Percentiles rank a stretch among this genome's conserved stretches.
Evolutionary conservation across 2,113 vertebrate species (phyloP).

Genomic region (Tonatia bakeri): DNA sequence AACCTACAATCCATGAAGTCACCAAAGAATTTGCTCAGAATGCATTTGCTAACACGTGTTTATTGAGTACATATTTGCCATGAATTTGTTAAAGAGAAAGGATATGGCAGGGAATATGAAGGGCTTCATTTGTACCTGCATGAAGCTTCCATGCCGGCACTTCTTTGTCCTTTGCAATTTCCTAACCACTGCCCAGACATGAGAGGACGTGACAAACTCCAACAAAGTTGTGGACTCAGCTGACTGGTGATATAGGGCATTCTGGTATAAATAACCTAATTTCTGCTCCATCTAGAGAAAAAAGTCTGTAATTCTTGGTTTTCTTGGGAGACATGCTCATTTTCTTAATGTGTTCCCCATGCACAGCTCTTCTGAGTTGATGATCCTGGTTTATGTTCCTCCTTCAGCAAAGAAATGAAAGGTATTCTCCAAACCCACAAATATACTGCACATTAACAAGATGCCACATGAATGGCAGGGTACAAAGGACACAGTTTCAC

Average conservation of each 20-base stretch:
- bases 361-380: background rate
- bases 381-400: background rate
- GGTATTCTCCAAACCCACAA: background rate
- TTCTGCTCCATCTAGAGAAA: background rate
- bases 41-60: background rate
- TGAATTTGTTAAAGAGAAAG: background rate
- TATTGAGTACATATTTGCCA: background rate
- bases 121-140: background rate
- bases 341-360: background rate
- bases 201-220: background rate
- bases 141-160: background rate
- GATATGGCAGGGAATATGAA: background rate
- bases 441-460: background rate
- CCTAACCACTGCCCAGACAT: background rate
- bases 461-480: rapidly evolving
- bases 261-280: background rate
- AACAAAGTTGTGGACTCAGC: background rate
- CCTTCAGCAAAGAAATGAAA: background rate
- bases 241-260: background rate
- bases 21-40: background rate
- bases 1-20: background rate
- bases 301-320: background rate
- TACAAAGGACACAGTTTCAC: background rate
- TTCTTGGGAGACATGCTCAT: background rate
- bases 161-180: background rate